A percentile compares a stretch with the other conserved stretches of the same genome.
Evolutionary conservation across 2,888 invertebrate species (phyloP).

Genomic region (Pimpla rufipes): DNA sequence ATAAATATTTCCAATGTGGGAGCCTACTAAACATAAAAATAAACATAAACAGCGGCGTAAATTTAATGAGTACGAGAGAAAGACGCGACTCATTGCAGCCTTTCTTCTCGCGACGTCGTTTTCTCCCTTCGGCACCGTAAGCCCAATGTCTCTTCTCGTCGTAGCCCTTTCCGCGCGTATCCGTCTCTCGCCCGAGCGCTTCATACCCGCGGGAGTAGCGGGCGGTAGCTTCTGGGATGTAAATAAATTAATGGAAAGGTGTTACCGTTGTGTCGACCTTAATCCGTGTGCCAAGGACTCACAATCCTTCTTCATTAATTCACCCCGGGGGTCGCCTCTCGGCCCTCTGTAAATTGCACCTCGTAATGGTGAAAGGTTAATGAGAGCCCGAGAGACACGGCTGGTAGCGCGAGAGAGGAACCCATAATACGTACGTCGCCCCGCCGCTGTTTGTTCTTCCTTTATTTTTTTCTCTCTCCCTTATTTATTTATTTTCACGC

Average conservation of each 20-base stretch:
- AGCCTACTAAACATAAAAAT: too few species aligned
- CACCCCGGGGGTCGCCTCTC: constrained; percentile 50
- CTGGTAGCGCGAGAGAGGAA: constrained; percentile 19
- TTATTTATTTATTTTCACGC: constrained; percentile 7
- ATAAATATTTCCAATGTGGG: too few species aligned
- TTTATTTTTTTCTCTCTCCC: too few species aligned
- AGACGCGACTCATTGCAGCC: neutral
- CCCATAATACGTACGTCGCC: constrained; percentile 41
- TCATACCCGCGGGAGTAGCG: constrained; percentile 37
- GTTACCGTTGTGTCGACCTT: constrained; percentile 66
- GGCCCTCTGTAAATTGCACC: constrained; percentile 68
- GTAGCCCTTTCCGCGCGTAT: neutral
- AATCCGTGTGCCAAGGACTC: constrained; percentile 57
- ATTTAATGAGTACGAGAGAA: too few species aligned
- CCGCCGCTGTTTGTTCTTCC: neutral
- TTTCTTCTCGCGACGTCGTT: neutral
- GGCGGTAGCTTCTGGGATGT: constrained; percentile 52
- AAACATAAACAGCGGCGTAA: too few species aligned
- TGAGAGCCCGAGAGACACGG: constrained; percentile 63
- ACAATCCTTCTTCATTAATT: constrained; percentile 75
- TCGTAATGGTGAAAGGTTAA: constrained; percentile 72
- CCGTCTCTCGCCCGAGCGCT: constrained; percentile 8
- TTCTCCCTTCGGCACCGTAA: neutral
- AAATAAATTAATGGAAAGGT: constrained; percentile 68
- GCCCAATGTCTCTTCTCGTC: neutral